These are phyloP conservation scores for Rhabdomys pumilio DNA, from an alignment of 2,797 vertebrate species.

Conservation along the genomic window DNA sequence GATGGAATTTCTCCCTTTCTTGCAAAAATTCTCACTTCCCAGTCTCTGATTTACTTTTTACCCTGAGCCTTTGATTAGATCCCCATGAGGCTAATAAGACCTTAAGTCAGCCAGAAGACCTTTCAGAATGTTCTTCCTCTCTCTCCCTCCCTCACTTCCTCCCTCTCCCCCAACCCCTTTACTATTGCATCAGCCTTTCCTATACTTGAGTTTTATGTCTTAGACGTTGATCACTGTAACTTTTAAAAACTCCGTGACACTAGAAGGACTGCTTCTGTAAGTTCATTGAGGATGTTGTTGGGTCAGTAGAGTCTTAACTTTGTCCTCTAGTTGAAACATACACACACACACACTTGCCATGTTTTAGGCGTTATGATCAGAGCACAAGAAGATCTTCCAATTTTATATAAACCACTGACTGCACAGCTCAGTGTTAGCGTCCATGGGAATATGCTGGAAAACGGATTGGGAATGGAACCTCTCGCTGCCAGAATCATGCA, in stretches of 20 bases:
- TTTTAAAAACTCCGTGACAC: constrained; percentile 64
- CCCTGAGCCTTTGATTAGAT: constrained; percentile 78
- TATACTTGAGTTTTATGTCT: constrained; percentile 69
- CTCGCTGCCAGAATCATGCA: background rate
- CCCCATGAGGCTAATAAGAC: constrained; percentile 73
- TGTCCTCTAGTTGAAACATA: background rate
- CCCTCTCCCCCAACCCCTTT: background rate
- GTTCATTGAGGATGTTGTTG: background rate
- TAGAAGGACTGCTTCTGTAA: constrained; percentile 21
- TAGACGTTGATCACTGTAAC: constrained; percentile 63
- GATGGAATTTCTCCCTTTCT: constrained; percentile 78
- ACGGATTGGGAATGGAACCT: background rate
- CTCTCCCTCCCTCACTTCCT: background rate
- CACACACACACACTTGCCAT: background rate
- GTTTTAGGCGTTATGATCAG: constrained; percentile 71
- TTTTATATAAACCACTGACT: background rate
- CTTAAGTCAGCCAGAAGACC: constrained; percentile 68
- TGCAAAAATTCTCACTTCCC: constrained; percentile 80
- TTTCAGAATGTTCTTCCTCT: constrained; percentile 50
- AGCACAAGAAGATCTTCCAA: constrained; percentile 26
- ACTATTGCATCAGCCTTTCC: constrained; percentile 11
- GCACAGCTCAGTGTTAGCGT: background rate
- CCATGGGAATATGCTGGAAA: background rate
- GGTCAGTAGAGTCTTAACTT: constrained; percentile 45
- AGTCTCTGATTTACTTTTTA: constrained; percentile 70